Evolutionary conservation across 2,113 vertebrate species (phyloP).

Genomic region (Phylloscopus trochiloides): DNA sequence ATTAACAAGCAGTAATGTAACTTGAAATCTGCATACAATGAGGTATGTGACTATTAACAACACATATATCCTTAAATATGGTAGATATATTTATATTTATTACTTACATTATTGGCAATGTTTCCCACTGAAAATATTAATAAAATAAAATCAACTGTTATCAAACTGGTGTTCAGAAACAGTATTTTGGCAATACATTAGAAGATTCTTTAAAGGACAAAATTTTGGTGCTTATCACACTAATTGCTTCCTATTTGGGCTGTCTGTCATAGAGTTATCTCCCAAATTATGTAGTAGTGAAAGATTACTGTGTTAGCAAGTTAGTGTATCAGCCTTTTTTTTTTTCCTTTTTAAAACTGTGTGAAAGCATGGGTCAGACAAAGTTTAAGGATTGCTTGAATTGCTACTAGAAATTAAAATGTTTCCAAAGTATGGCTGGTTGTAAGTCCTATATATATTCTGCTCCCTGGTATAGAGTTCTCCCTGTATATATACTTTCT

Average conservation of each 20-base stretch:
- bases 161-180: neutral
- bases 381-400: neutral
- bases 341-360: neutral
- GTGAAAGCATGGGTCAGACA: neutral
- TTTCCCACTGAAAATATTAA: neutral
- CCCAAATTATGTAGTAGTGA: neutral
- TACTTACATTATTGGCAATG: neutral
- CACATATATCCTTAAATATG: neutral
- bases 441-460: neutral
- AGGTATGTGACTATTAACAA: neutral
- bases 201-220: neutral
- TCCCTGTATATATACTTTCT: neutral
- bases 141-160: neutral
- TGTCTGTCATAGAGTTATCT: neutral
- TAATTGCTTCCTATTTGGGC: neutral
- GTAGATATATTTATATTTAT: neutral
- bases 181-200: neutral
- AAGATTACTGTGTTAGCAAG: neutral
- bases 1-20: neutral
- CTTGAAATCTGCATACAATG: neutral
- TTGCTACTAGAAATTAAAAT: neutral
- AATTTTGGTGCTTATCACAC: neutral
- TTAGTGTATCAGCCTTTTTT: neutral
- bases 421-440: neutral
- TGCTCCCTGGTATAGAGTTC: neutral